phyloP scores from a whole-genome alignment of 1,140 invertebrate species.

The Bilobella aurantiaca region DNA sequence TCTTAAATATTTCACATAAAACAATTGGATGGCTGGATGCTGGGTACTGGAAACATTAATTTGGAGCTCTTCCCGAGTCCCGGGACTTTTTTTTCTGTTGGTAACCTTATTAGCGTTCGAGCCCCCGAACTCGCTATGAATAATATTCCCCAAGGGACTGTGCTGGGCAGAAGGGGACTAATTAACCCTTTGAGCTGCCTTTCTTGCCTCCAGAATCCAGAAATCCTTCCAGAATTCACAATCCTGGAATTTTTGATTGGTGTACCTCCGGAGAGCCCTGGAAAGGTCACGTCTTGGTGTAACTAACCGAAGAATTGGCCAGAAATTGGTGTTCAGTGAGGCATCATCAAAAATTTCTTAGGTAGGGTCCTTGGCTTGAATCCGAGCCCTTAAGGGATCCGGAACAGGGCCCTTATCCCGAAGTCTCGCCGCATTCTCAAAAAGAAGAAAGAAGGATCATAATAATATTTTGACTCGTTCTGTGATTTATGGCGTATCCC shows the following conservation, averaged over 20 bases:
- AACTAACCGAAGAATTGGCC: conserved; percentile 1
- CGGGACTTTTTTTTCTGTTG: too few relatives aligned
- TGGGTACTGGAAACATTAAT: neutral
- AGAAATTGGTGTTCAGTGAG: too few relatives aligned
- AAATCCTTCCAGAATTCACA: too few relatives aligned
- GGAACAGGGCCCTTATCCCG: too few relatives aligned
- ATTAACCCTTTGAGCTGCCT: neutral
- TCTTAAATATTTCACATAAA: neutral
- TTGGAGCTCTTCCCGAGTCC: neutral
- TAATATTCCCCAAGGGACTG: neutral
- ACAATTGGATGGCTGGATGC: neutral
- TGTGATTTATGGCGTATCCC: neutral
- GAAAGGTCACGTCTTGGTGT: neutral
- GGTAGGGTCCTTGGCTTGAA: neutral
- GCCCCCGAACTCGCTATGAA: neutral
- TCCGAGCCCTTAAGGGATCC: too few relatives aligned
- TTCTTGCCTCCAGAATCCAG: neutral
- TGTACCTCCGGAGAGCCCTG: too few relatives aligned
- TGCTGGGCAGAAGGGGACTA: neutral
- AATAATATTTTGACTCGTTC: neutral
- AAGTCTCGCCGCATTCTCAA: too few relatives aligned
- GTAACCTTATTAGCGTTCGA: neutral
- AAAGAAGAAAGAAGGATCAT: too few relatives aligned
- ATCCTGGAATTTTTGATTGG: too few relatives aligned
- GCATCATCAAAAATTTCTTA: too few relatives aligned